A percentile compares a stretch with the other conserved stretches of the same genome.
Evolutionary conservation across 2,797 vertebrate genomes (phyloP).

Genomic region (Lutjanus argentimaculatus): DNA sequence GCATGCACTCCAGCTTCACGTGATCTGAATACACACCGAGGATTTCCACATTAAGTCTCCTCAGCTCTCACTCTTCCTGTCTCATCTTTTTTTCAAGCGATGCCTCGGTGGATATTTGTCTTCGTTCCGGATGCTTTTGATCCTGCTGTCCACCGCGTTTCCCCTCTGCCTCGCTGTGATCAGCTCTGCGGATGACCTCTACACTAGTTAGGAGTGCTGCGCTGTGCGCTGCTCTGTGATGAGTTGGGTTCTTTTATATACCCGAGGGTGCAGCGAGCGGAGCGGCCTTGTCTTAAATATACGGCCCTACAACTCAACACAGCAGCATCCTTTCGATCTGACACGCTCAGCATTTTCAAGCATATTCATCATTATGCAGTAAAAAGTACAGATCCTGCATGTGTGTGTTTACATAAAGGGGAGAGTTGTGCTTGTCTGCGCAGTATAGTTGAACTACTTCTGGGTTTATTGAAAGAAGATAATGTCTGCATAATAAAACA

Average conservation of each 20-base stretch:
- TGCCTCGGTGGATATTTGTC: conserved; percentile 68
- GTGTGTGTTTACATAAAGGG: not conserved
- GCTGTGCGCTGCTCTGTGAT: conserved; percentile 43
- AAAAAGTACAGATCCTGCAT: conserved; percentile 20
- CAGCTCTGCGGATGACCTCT: conserved; percentile 68
- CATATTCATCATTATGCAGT: conserved; percentile 41
- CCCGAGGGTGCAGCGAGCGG: conserved; percentile 33
- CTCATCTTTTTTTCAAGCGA: conserved; percentile 47
- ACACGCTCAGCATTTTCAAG: conserved; percentile 60
- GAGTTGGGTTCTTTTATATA: conserved; percentile 50
- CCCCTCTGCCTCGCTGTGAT: conserved; percentile 47
- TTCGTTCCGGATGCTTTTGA: conserved; percentile 66
- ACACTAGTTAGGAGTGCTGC: conserved; percentile 36
- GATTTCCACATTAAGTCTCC: conserved; percentile 21
- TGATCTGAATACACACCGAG: conserved; percentile 48
- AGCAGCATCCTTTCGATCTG: conserved; percentile 31
- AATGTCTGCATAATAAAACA: conserved; percentile 36
- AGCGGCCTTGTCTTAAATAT: conserved; percentile 50
- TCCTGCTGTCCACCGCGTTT: conserved; percentile 59
- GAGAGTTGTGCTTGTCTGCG: conserved; percentile 32
- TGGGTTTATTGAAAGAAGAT: conserved; percentile 36
- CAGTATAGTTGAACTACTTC: conserved; percentile 21
- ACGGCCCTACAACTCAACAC: conserved; percentile 35
- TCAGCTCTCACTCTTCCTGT: conserved; percentile 14
- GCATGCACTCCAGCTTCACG: not conserved